phyloP scores from a whole-genome alignment of 1,140 invertebrate species.

The Artemia franciscana region DNA sequence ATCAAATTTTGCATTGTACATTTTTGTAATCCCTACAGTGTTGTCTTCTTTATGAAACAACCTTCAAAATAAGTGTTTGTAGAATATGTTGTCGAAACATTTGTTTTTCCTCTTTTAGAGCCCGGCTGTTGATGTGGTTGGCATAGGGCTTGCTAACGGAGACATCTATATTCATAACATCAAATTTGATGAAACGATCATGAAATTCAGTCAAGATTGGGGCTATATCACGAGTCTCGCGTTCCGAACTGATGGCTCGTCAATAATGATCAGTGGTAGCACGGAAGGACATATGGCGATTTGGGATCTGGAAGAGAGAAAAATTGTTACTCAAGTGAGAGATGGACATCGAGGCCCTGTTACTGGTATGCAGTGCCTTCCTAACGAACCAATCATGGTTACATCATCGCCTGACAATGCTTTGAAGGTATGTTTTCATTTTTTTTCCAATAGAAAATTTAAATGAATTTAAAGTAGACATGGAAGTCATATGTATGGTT shows the following conservation, averaged over 20 bases:
- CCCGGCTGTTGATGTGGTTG: conserved; percentile 72
- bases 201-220: conserved; percentile 77
- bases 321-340: conserved; percentile 14
- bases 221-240: conserved; percentile 57
- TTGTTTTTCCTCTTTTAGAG: conserved; percentile 23
- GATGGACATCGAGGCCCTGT: conserved; percentile 48
- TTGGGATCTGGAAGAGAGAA: conserved; percentile 61
- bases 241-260: conserved; percentile 64
- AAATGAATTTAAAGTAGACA: background rate
- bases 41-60: too few relatives aligned
- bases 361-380: conserved; percentile 52
- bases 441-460: conserved; percentile 1
- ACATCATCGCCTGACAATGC: conserved; percentile 84
- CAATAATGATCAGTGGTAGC: conserved; percentile 65
- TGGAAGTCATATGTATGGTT: too few relatives aligned
- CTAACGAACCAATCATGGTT: conserved; percentile 64
- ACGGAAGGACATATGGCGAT: conserved; percentile 51
- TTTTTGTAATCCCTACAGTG: too few relatives aligned
- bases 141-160: conserved; percentile 56
- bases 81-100: background rate
- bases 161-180: conserved; percentile 71
- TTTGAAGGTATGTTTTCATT: conserved; percentile 34
- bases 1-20: too few relatives aligned
- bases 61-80: too few relatives aligned
- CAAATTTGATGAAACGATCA: conserved; percentile 54